These are phyloP conservation scores for Plutella xylostella DNA, from an alignment of 2,888 invertebrate species.

Conservation along the genomic window DNA sequence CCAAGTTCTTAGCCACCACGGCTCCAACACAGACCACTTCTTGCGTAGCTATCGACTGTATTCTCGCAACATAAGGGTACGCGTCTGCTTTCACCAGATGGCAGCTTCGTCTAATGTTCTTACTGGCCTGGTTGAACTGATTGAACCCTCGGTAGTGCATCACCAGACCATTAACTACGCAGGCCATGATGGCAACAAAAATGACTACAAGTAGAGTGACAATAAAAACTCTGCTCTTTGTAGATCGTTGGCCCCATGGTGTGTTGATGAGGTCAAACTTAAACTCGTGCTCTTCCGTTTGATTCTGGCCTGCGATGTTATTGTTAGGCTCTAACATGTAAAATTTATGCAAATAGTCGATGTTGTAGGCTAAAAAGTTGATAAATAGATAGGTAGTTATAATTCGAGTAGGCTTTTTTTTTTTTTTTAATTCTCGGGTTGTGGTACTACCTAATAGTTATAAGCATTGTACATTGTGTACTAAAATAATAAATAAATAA, in stretches of 20 bases:
- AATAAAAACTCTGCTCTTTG: conserved; percentile 41
- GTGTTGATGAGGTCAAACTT: conserved; percentile 40
- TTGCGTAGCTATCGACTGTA: conserved; percentile 36
- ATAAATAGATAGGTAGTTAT: too few species aligned
- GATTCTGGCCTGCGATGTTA: too few species aligned
- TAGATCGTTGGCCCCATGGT: conserved; percentile 52
- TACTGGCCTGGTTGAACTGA: conserved; percentile 5
- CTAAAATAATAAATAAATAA: too few species aligned
- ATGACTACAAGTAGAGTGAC: conserved; percentile 35
- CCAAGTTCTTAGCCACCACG: conserved; percentile 34
- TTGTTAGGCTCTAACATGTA: too few species aligned
- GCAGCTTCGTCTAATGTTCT: conserved; percentile 24
- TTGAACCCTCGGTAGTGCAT: conserved; percentile 35
- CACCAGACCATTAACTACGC: conserved; percentile 36
- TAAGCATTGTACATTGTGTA: too few species aligned
- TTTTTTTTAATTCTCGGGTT: too few species aligned
- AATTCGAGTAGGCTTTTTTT: too few species aligned
- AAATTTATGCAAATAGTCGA: too few species aligned
- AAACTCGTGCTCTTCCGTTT: conserved; percentile 24
- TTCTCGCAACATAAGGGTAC: conserved; percentile 40
- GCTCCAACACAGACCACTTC: conserved; percentile 50
- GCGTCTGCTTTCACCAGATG: conserved; percentile 35
- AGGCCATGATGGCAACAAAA: conserved; percentile 32
- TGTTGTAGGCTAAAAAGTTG: too few species aligned
- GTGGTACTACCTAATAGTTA: too few species aligned